Evolutionary conservation across 2,888 invertebrate species (phyloP).

Genomic region (Prenolepis imparis): DNA sequence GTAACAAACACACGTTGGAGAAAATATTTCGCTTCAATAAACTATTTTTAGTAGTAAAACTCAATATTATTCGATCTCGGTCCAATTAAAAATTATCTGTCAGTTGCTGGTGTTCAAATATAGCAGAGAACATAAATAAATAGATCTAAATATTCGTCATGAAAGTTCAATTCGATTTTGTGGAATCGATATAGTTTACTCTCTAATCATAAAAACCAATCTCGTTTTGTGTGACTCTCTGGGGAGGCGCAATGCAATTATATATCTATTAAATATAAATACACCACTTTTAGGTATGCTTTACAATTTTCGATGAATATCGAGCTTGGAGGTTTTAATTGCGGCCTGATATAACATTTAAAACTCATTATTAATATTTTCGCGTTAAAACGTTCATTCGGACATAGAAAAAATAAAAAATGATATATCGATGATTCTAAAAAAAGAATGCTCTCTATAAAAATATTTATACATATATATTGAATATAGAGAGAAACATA

Average conservation of each 20-base stretch:
- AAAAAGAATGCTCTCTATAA: not conserved
- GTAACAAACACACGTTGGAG: not conserved
- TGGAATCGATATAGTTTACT: not conserved
- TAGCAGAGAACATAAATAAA: not conserved
- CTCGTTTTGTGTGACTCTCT: not conserved
- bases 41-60: not conserved
- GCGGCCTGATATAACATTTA: not conserved
- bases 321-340: not conserved
- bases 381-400: not conserved
- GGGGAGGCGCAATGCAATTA: not conserved
- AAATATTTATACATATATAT: not conserved
- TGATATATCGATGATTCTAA: not conserved
- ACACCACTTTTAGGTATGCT: not conserved
- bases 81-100: slow-evolving; percentile 9
- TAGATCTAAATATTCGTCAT: not conserved
- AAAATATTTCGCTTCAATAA: not conserved
- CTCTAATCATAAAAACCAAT: not conserved
- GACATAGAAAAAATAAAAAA: not conserved
- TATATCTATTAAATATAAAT: slow-evolving; percentile 8
- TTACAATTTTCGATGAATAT: not conserved
- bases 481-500: not conserved
- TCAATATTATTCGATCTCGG: not conserved
- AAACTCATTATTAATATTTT: not conserved
- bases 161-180: not conserved
- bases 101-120: not conserved